phyloP scores from a whole-genome alignment of 2,888 invertebrate genomes.

The Cantharis nigra region DNA sequence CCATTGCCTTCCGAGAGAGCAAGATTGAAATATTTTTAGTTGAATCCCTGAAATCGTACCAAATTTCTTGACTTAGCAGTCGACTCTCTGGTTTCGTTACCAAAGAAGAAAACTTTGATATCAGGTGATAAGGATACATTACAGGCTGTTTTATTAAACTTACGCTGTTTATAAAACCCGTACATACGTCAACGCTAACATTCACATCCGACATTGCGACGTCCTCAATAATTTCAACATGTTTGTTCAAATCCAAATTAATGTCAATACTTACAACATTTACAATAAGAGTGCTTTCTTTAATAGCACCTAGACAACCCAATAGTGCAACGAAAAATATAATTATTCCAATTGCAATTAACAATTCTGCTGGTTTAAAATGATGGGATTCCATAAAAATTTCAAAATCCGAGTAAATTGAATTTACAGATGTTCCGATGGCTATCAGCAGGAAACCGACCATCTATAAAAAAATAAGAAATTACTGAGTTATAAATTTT shows the following conservation, averaged over 20 bases:
- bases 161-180: neutral
- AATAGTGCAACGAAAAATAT: conserved; percentile 79
- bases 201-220: too few relatives aligned
- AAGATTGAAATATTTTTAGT: too few relatives aligned
- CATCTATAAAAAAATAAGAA: conserved; percentile 58
- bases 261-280: conserved; percentile 58
- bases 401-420: conserved; percentile 63
- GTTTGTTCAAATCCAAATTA: neutral
- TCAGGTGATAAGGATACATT: too few relatives aligned
- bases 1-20: too few relatives aligned
- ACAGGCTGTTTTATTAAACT: too few relatives aligned
- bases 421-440: conserved; percentile 65
- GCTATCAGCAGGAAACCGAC: conserved; percentile 70
- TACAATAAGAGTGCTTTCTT: conserved; percentile 75
- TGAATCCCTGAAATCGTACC: too few relatives aligned
- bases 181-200: neutral
- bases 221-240: too few relatives aligned
- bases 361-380: conserved; percentile 75
- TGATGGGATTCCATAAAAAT: conserved; percentile 64
- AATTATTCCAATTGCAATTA: conserved; percentile 74
- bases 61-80: too few relatives aligned
- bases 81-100: too few relatives aligned
- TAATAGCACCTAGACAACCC: conserved; percentile 82
- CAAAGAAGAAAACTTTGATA: too few relatives aligned
- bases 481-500: too few relatives aligned